These are phyloP conservation scores for Teleiodes luculella DNA, from an alignment of 2,888 invertebrate species.

Conservation along the genomic window DNA sequence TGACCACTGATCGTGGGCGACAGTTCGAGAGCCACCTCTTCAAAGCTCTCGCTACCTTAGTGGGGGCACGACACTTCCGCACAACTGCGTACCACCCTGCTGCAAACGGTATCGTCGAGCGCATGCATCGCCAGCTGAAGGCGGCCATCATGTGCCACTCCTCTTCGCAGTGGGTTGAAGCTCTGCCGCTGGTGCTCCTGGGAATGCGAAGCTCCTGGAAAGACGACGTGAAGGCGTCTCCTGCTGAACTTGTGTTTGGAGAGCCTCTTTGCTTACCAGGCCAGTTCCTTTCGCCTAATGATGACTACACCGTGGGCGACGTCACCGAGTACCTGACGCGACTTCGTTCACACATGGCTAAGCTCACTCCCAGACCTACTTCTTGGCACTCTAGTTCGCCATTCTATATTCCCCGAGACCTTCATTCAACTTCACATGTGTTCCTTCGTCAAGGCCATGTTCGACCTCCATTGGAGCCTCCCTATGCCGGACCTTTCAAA, in stretches of 20 bases:
- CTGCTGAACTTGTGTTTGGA: background rate
- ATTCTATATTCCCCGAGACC: background rate
- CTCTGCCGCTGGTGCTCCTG: background rate
- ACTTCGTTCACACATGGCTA: background rate
- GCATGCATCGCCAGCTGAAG: slow-evolving; percentile 47
- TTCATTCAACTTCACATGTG: background rate
- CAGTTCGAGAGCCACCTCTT: background rate
- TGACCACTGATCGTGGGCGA: background rate
- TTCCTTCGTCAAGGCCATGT: background rate
- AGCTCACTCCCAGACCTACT: background rate
- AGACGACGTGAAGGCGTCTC: background rate
- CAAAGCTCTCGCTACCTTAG: background rate
- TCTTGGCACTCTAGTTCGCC: background rate
- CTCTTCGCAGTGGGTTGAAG: background rate
- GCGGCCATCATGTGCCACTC: slow-evolving; percentile 30
- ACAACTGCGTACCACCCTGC: background rate
- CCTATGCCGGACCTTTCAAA: background rate
- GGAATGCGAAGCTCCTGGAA: background rate
- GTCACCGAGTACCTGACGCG: too few species aligned
- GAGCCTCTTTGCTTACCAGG: background rate
- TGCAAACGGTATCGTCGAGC: background rate
- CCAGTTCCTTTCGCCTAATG: background rate
- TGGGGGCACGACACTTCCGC: background rate
- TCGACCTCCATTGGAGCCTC: background rate
- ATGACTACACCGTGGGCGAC: background rate